phyloP scores from a whole-genome alignment of 2,113 vertebrate genomes.

The Terrapene triunguis region DNA sequence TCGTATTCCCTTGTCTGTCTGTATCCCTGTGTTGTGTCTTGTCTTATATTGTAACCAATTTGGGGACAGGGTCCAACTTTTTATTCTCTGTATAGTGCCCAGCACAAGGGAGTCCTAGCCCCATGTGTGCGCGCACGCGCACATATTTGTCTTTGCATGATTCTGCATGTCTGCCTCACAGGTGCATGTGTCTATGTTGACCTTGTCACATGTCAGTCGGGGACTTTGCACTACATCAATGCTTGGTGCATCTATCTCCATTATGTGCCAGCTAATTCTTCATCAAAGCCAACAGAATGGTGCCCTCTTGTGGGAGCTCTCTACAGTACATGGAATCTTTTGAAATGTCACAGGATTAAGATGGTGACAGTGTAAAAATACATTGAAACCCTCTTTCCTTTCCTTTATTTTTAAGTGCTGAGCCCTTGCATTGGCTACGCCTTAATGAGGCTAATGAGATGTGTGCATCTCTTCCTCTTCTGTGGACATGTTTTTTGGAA shows the following conservation, averaged over 20 bases:
- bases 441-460: not conserved
- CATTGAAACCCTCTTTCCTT: not conserved
- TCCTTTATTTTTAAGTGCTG: not conserved
- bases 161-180: not conserved
- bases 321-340: not conserved
- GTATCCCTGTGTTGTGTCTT: too few relatives aligned
- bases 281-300: not conserved
- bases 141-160: too few relatives aligned
- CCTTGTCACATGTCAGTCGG: too few relatives aligned
- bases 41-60: too few relatives aligned
- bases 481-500: not conserved
- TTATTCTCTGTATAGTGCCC: too few relatives aligned
- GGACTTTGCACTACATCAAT: accelerated
- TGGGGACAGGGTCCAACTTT: too few relatives aligned
- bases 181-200: not conserved
- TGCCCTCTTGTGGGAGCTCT: accelerated
- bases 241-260: accelerated
- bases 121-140: accelerated
- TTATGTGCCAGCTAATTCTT: not conserved
- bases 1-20: too few relatives aligned
- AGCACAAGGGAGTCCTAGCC: too few relatives aligned
- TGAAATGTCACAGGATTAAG: slow-evolving; percentile 29
- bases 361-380: slow-evolving; percentile 11
- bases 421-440: not conserved
- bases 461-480: accelerated